Percentiles rank a stretch among this genome's conserved stretches.
These are phyloP conservation scores for Bombus consobrinus DNA, from an alignment of 1,140 invertebrate genomes.

Conservation along the genomic window DNA sequence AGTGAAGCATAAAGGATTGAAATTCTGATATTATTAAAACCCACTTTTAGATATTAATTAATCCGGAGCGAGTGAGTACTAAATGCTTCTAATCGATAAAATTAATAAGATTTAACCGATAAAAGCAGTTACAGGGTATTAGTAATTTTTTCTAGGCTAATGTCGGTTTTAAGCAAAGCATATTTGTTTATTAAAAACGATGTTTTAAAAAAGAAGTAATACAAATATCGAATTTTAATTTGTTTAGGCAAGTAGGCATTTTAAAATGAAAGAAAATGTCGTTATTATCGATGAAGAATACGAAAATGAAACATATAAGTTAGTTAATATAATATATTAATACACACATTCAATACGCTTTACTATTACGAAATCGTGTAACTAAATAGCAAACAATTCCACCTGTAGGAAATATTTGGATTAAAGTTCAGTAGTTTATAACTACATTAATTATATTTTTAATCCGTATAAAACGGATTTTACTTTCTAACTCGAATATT, in stretches of 20 bases:
- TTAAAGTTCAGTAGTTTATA: not conserved
- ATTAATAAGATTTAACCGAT: not conserved
- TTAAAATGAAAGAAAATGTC: not conserved
- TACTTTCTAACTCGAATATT: not conserved
- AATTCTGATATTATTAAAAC: not conserved
- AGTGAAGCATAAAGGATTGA: not conserved
- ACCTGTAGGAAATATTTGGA: not conserved
- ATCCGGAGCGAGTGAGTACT: too few relatives aligned
- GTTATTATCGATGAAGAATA: too few relatives aligned
- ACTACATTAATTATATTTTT: not conserved
- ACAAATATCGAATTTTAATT: too few relatives aligned
- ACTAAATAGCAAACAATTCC: too few relatives aligned
- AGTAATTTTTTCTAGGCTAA: not conserved
- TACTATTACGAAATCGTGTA: not conserved
- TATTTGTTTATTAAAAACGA: not conserved
- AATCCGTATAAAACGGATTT: not conserved
- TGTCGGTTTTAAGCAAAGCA: not conserved
- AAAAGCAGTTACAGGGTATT: not conserved
- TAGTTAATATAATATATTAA: too few relatives aligned
- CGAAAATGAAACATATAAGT: too few relatives aligned
- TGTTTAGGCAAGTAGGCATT: too few relatives aligned
- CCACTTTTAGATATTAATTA: not conserved
- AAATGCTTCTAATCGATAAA: not conserved
- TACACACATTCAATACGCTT: not conserved
- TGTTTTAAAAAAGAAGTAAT: not conserved